A percentile compares a stretch with the other conserved stretches of the same genome.
Evolutionary conservation across 2,888 invertebrate species (phyloP).

Genomic region (Nomada goodeniana): DNA sequence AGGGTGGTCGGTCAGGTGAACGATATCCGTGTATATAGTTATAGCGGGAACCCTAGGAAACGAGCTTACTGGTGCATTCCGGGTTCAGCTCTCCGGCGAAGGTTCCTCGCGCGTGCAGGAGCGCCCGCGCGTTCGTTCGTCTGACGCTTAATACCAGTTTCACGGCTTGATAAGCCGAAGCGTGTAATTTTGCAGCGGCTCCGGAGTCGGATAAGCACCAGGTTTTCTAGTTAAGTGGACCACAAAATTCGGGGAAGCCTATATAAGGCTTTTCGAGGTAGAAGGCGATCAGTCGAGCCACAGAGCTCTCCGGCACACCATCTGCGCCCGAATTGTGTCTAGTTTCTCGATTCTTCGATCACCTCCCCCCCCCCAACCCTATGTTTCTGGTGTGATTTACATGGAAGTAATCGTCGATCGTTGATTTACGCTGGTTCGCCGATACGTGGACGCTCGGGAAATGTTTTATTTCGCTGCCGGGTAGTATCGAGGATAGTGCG

Average conservation of each 20-base stretch:
- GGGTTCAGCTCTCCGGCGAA: conserved; percentile 70
- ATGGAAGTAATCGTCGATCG: too few relatives aligned
- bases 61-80: conserved; percentile 73
- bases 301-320: conserved; percentile 76
- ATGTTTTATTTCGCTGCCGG: too few relatives aligned
- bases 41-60: conserved; percentile 70
- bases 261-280: conserved; percentile 85
- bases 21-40: conserved; percentile 70
- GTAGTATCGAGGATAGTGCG: too few relatives aligned
- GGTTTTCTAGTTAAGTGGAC: conserved; percentile 88
- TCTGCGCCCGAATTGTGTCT: conserved; percentile 51
- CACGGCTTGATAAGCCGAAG: conserved; percentile 87
- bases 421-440: too few relatives aligned
- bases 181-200: conserved; percentile 87
- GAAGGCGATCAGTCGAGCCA: conserved; percentile 78
- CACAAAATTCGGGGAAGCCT: conserved; percentile 87
- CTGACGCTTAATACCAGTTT: conserved; percentile 84
- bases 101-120: conserved; percentile 72
- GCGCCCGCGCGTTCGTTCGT: conserved; percentile 76
- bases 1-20: conserved; percentile 73
- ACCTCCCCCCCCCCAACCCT: too few relatives aligned
- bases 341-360: too few relatives aligned
- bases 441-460: too few relatives aligned
- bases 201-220: conserved; percentile 85
- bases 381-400: too few relatives aligned